Conservation (phyloP, 1,140 invertebrate genomes). For the Conus betulinus region DNA sequence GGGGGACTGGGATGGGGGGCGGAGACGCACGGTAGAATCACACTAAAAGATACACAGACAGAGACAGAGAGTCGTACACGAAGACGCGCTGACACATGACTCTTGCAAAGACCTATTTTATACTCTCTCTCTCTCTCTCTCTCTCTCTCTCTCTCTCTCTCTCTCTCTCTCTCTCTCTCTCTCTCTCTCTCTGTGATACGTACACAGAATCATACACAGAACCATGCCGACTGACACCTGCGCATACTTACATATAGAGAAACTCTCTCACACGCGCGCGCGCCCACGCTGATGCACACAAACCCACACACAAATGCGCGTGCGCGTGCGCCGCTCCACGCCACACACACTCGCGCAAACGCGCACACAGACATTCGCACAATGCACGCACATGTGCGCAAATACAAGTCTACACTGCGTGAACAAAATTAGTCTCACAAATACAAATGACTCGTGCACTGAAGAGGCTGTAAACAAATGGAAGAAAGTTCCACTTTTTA, state of each 20-base stretch:
- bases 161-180: constrained; percentile 15
- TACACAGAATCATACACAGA: neutral
- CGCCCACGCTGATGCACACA: neutral
- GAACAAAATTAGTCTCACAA: too few species aligned
- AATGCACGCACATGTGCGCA: too few species aligned
- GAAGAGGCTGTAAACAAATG: too few species aligned
- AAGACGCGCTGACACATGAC: too few species aligned
- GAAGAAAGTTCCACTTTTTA: too few species aligned
- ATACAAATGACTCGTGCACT: too few species aligned
- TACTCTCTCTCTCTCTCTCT: constrained; percentile 8
- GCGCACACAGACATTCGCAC: neutral
- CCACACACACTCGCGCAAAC: neutral
- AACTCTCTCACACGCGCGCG: neutral
- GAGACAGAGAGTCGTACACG: too few species aligned
- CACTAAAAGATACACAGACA: neutral
- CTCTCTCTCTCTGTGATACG: neutral
- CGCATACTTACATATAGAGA: too few species aligned
- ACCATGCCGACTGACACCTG: too few species aligned
- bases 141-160: constrained; percentile 15
- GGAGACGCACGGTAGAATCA: neutral
- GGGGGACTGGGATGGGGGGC: neutral
- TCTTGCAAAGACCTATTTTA: too few species aligned
- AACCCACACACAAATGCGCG: neutral
- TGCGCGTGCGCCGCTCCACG: neutral
- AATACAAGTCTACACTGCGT: too few species aligned